Evolutionary conservation across 2,113 vertebrate species (phyloP).

Genomic region (Dipodomys merriami): DNA sequence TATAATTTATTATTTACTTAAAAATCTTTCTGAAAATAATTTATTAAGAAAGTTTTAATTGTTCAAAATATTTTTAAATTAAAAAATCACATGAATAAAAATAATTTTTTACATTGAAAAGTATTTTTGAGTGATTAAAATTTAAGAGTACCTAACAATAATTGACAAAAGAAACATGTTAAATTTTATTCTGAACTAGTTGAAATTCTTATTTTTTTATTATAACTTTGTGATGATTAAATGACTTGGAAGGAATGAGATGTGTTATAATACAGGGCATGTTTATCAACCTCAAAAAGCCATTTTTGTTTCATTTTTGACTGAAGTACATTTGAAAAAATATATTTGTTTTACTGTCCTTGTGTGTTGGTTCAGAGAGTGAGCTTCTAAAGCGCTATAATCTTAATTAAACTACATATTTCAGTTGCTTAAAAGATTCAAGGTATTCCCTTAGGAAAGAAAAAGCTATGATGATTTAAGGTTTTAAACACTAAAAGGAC

Average conservation of each 20-base stretch:
- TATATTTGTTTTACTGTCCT: not conserved
- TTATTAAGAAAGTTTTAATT: not conserved
- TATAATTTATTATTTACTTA: not conserved
- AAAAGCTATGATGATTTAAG: not conserved
- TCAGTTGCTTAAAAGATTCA: slow-evolving; percentile 9
- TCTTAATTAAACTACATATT: not conserved
- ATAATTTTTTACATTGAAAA: not conserved
- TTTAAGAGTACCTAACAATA: not conserved
- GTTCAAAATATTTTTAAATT: not conserved
- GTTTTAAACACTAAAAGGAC: not conserved
- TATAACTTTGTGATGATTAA: not conserved
- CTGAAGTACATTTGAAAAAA: no score
- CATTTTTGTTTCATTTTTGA: not conserved
- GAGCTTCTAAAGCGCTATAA: not conserved
- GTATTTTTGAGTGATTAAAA: slow-evolving; percentile 2
- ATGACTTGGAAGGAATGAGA: not conserved
- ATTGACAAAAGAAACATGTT: not conserved
- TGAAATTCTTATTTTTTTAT: slow-evolving; percentile 20
- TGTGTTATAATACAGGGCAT: not conserved
- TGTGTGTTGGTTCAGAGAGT: not conserved
- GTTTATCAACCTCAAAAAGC: slow-evolving; percentile 26
- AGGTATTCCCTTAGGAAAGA: not conserved
- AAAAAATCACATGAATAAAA: not conserved
- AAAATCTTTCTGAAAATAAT: not conserved
- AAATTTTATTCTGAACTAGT: slow-evolving; percentile 9